Evolutionary conservation across 2,113 vertebrate species (phyloP).

Genomic region (Alaudala cheleensis): DNA sequence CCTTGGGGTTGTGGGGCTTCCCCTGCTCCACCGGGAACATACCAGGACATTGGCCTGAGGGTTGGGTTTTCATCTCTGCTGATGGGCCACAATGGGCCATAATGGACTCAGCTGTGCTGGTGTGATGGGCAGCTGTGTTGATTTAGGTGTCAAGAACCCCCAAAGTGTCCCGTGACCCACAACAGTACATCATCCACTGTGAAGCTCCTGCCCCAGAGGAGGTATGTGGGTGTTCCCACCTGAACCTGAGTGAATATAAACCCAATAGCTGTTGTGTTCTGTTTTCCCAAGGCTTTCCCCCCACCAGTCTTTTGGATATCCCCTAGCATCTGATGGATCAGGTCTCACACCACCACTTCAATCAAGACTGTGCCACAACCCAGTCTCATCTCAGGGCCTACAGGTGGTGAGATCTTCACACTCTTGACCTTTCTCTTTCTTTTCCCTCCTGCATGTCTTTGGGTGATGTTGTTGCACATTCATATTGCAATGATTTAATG

Average conservation of each 20-base stretch:
- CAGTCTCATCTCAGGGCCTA: background rate
- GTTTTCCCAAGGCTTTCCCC: background rate
- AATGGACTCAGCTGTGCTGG: rapidly evolving
- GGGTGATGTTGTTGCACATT: background rate
- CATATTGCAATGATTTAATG: background rate
- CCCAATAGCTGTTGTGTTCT: rapidly evolving
- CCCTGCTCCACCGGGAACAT: background rate
- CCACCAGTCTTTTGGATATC: too few species aligned
- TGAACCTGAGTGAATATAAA: background rate
- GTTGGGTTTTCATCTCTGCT: background rate
- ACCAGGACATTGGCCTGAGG: rapidly evolving
- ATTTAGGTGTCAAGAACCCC: background rate
- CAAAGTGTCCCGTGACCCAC: rapidly evolving
- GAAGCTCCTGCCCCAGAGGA: background rate
- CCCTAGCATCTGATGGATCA: background rate
- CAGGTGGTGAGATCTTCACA: background rate
- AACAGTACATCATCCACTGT: background rate
- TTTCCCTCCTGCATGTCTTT: background rate
- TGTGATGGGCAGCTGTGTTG: background rate
- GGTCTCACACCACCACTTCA: background rate
- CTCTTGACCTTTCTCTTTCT: background rate
- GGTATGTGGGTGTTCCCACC: background rate
- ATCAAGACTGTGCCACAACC: rapidly evolving
- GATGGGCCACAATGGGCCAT: background rate
- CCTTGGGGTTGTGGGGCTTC: background rate